phyloP scores from a whole-genome alignment of 2,113 vertebrate species.

The Hipposideros armiger region DNA sequence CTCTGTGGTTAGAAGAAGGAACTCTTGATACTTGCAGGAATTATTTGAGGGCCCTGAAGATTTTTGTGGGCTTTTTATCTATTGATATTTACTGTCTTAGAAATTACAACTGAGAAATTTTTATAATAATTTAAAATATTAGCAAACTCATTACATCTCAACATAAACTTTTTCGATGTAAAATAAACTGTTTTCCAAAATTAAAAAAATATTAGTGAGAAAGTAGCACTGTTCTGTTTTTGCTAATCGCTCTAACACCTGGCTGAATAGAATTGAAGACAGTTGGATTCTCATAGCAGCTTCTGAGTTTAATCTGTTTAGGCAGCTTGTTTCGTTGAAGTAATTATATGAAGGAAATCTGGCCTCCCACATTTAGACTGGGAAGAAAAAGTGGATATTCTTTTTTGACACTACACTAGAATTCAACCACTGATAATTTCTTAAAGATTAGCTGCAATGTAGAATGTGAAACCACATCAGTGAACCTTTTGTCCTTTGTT shows the following conservation, averaged over 20 bases:
- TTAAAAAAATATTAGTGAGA: not conserved
- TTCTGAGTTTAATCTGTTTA: constrained; percentile 9
- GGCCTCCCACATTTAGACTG: not conserved
- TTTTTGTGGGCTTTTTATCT: not conserved
- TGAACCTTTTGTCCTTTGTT: constrained; percentile 37
- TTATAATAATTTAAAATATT: constrained; percentile 38
- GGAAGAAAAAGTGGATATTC: not conserved
- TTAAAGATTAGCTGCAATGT: not conserved
- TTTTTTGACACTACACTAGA: not conserved
- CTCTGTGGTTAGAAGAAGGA: not conserved
- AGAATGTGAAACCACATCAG: not conserved
- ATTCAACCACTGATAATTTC: not conserved
- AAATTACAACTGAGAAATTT: constrained; percentile 7
- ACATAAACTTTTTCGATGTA: not conserved
- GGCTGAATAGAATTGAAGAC: not conserved
- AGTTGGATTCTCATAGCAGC: not conserved
- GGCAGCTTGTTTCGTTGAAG: not conserved
- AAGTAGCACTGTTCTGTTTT: not conserved
- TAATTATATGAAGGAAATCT: constrained; percentile 3
- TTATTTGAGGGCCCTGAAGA: not conserved
- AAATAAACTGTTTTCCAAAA: not conserved
- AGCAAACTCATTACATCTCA: not conserved
- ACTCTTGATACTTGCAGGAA: not conserved
- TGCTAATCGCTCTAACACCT: not conserved
- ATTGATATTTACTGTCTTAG: not conserved